Percentiles rank a stretch among this genome's conserved stretches.
Conservation (phyloP, 1,140 invertebrate genomes). For the Gonatopus flavifemur region DNA sequence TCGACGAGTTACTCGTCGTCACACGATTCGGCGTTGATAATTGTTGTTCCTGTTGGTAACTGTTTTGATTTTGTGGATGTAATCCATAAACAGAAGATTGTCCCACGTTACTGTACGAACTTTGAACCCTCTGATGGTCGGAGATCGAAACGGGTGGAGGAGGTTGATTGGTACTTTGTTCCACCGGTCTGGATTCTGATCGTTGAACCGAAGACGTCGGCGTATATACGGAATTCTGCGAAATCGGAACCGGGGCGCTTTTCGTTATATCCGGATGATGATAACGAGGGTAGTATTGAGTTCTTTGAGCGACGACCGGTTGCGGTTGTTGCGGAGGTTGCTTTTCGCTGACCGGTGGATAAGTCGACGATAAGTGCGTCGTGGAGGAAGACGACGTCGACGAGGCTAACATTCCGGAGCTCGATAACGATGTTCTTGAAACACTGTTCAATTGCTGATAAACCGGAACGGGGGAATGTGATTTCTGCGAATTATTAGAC, state of each 20-base stretch:
- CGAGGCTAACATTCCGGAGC: slow-evolving; percentile 37
- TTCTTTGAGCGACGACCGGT: slow-evolving; percentile 40
- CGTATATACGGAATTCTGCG: slow-evolving; percentile 40
- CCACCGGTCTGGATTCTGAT: slow-evolving; percentile 16
- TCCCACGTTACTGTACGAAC: not conserved
- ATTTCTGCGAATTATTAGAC: slow-evolving; percentile 32
- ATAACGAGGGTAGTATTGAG: slow-evolving; percentile 51
- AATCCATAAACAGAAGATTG: slow-evolving; percentile 1
- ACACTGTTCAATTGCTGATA: slow-evolving; percentile 50
- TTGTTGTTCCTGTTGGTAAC: slow-evolving; percentile 4
- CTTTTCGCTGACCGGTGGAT: slow-evolving; percentile 27
- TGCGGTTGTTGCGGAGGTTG: slow-evolving; percentile 24
- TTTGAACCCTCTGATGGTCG: no score
- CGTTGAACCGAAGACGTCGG: slow-evolving; percentile 18
- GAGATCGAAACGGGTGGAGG: no score
- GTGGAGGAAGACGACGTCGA: no score
- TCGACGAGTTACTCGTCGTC: not conserved
- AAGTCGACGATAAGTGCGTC: no score
- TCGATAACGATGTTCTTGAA: slow-evolving; percentile 33
- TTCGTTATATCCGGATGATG: slow-evolving; percentile 55
- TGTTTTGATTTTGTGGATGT: slow-evolving; percentile 9
- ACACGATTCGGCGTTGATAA: slow-evolving; percentile 15
- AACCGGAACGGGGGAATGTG: slow-evolving; percentile 47
- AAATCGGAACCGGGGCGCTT: slow-evolving; percentile 45
- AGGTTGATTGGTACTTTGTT: slow-evolving; percentile 32